Conservation (phyloP, 2,797 vertebrate genomes). For the Notamacropus eugenii region DNA sequence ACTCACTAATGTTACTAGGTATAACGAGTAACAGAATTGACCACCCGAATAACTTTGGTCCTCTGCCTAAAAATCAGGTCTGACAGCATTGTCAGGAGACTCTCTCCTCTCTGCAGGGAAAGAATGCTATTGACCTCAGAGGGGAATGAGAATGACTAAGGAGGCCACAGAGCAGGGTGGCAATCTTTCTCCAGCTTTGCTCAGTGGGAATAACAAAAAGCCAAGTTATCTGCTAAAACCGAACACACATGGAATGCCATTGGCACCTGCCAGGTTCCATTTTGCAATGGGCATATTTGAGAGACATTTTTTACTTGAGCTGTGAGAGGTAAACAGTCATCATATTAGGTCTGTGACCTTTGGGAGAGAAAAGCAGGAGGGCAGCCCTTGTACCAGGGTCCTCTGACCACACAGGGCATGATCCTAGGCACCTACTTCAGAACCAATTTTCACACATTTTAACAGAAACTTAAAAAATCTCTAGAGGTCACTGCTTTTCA, state of each 20-base stretch:
- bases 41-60: not conserved
- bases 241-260: not conserved
- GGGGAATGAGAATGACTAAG: not conserved
- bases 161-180: not conserved
- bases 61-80: constrained; percentile 37
- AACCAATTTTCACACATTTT: not conserved
- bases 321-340: not conserved
- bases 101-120: constrained; percentile 40
- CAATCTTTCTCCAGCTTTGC: not conserved
- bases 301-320: not conserved
- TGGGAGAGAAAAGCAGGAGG: not conserved
- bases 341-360: constrained; percentile 1
- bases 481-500: not conserved
- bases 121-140: not conserved
- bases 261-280: not conserved
- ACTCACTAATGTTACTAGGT: not conserved
- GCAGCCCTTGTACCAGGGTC: not conserved
- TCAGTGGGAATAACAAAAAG: not conserved
- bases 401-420: not conserved
- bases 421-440: not conserved
- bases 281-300: not conserved
- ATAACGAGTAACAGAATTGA: not conserved
- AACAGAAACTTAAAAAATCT: not conserved
- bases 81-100: not conserved
- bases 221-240: not conserved